Percentiles rank a stretch among this genome's conserved stretches.
Conservation (phyloP, 2,113 vertebrate species). For the Piprites chloris region DNA sequence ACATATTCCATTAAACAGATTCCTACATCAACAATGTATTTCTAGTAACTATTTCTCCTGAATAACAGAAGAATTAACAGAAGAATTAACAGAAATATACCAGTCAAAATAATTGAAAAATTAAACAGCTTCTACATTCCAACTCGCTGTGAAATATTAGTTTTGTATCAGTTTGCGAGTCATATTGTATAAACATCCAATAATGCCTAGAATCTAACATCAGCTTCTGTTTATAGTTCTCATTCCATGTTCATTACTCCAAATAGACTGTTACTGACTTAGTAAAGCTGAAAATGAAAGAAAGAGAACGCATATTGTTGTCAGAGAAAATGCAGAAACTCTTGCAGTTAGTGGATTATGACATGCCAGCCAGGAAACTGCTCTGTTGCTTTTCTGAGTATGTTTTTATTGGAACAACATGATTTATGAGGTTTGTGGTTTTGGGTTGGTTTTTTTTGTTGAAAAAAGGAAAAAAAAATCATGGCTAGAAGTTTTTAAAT, state of each 20-base stretch:
- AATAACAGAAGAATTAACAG: neutral
- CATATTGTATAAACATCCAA: neutral
- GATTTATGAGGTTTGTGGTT: neutral
- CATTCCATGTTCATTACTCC: neutral
- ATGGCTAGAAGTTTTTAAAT: neutral
- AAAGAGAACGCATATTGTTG: neutral
- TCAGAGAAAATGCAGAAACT: neutral
- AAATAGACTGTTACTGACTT: neutral
- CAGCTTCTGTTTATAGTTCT: neutral
- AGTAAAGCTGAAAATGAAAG: neutral
- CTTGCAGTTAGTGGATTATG: neutral
- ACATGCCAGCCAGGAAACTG: neutral
- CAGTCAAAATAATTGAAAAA: neutral
- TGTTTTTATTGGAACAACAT: neutral
- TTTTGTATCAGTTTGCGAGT: neutral
- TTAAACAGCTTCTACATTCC: neutral
- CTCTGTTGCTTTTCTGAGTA: neutral
- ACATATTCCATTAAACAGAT: neutral
- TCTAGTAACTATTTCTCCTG: neutral
- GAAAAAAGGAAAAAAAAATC: neutral
- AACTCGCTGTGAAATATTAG: neutral
- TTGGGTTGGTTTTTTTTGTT: neutral
- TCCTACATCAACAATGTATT: neutral
- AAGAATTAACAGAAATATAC: neutral
- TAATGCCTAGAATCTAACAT: neutral